These are phyloP conservation scores for Bufo bufo DNA, from an alignment of 2,113 vertebrate genomes.

Conservation along the genomic window DNA sequence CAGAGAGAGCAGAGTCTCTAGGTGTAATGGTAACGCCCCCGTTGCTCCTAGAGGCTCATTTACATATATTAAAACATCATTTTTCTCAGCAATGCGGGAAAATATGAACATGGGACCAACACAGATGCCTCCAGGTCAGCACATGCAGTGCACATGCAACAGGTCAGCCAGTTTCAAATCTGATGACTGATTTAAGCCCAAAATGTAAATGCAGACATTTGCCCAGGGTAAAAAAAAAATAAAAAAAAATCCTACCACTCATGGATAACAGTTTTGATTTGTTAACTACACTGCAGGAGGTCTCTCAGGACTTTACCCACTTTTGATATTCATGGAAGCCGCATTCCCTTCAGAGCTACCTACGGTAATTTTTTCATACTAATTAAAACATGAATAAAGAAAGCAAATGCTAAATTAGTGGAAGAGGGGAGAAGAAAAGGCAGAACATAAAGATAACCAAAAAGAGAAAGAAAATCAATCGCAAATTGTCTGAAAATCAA, in stretches of 20 bases:
- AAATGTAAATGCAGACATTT: too few relatives aligned
- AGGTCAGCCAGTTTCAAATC: too few relatives aligned
- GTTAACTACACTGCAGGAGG: not conserved
- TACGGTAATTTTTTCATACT: too few relatives aligned
- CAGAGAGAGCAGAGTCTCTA: too few relatives aligned
- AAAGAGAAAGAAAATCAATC: not conserved
- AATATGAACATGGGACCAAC: too few relatives aligned
- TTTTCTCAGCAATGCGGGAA: too few relatives aligned
- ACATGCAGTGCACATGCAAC: too few relatives aligned
- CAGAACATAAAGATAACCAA: not conserved
- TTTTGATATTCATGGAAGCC: not conserved
- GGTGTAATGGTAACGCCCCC: too few relatives aligned
- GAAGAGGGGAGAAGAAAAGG: not conserved
- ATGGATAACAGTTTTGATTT: not conserved
- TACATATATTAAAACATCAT: too few relatives aligned
- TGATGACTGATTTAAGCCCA: too few relatives aligned
- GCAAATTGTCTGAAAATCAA: not conserved
- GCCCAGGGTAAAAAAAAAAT: not conserved
- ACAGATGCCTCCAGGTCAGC: too few relatives aligned
- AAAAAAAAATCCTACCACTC: not conserved
- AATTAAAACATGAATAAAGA: not conserved
- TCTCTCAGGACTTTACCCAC: not conserved
- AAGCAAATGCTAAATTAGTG: not conserved
- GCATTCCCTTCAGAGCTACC: not conserved
- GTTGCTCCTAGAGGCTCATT: too few relatives aligned